These are phyloP conservation scores for Glossosoma conforme DNA, from an alignment of 1,140 invertebrate genomes.

Conservation along the genomic window DNA sequence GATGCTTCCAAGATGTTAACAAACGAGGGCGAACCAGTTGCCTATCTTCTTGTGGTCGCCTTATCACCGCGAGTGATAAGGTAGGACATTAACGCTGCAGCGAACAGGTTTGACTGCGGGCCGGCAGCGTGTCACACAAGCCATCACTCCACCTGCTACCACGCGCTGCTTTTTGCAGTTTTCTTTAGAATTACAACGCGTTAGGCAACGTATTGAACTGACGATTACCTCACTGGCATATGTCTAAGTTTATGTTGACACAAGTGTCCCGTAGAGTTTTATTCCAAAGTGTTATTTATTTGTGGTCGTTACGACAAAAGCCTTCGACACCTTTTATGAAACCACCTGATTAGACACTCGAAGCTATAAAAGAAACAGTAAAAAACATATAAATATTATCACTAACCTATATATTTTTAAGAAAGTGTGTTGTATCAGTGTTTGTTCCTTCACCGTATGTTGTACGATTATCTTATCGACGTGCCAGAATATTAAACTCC, in stretches of 20 bases:
- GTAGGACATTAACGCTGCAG: too few relatives aligned
- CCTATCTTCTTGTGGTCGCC: too few relatives aligned
- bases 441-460: too few relatives aligned
- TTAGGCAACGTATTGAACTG: conserved; percentile 9
- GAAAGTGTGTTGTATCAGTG: neutral
- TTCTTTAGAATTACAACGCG: conserved; percentile 12
- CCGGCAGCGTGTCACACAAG: too few relatives aligned
- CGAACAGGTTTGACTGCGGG: too few relatives aligned
- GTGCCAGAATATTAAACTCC: conserved; percentile 35
- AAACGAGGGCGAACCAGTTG: too few relatives aligned
- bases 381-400: conserved; percentile 31
- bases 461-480: conserved; percentile 14
- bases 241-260: conserved; percentile 19
- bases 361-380: conserved; percentile 14
- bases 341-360: conserved; percentile 30
- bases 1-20: too few relatives aligned
- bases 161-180: conserved; percentile 22
- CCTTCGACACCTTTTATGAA: conserved; percentile 18
- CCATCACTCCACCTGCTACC: too few relatives aligned
- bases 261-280: conserved; percentile 23
- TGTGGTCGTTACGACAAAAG: neutral
- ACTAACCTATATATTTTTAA: conserved; percentile 28
- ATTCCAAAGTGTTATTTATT: too few relatives aligned
- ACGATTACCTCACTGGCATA: conserved; percentile 18
- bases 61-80: too few relatives aligned